Evolutionary conservation across 1,140 invertebrate genomes (phyloP), one percentile per base, ranked within the genome.

Genomic region (Globodera rostochiensis): DNA sequence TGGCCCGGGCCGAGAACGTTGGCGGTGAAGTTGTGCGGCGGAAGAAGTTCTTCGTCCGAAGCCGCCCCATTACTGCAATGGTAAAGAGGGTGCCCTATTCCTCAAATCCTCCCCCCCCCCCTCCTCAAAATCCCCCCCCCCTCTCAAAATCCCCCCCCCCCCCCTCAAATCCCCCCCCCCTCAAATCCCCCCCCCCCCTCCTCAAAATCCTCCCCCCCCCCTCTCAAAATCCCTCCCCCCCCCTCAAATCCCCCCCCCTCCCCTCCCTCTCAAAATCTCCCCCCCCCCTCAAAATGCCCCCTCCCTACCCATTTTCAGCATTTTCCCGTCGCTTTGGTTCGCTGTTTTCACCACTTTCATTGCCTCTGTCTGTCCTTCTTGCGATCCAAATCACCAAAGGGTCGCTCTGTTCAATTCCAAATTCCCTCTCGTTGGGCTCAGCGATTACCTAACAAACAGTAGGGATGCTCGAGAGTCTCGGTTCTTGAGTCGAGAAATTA

Each of bases 11-110:
- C 81, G 25, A 89, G 77, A 21, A 89, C 78, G 71, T 87, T 80
- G 46, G 88, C 88, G n/a, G 83, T 82, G 73, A 89, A 89, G 69
- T 88, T 85, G 45, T 85, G 77, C 6, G 88, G 88, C 49, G 88
- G 88, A 36, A 88, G 45, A 1, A 89, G 71, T 21, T 88, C 84
- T 15, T 79, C 81, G 0, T 70, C 36, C 3, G 66, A 57, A 25
- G 36, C n/a, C 57, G 47, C 57, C 36, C 36, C 36, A 36, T 36
- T 36, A 57, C 19, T 76, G 57, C 15, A 76, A 76, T 45, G 45
- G 36, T 45, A 57, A 53, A 1, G 8, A 76, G 36, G 25, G 25
- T 25, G 25, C 25, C 25, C 25, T 25, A 25, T n/a, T n/a, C n/a
- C n/a, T n/a, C n/a, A n/a, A n/a, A n/a, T n/a, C n/a, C n/a, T n/a